Percentiles rank a stretch among this genome's conserved stretches.
These are phyloP conservation scores for Bedellia somnulentella DNA, from an alignment of 2,888 invertebrate genomes.

Conservation along the genomic window DNA sequence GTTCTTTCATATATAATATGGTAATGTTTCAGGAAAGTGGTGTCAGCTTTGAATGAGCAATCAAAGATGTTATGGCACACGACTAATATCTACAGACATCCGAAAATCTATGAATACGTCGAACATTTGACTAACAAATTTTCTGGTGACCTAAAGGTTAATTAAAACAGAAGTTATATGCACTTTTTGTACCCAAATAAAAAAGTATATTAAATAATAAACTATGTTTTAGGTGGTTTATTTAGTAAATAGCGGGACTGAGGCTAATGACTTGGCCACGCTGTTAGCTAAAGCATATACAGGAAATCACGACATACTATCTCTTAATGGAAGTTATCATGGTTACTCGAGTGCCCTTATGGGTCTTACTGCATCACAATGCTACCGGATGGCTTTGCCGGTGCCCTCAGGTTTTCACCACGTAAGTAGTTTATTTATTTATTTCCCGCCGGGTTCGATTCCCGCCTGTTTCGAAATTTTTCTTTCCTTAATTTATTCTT, in stretches of 20 bases:
- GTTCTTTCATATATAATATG: no score
- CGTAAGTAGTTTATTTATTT: constrained; percentile 66
- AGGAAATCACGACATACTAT: constrained; percentile 80
- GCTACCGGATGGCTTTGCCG: constrained; percentile 77
- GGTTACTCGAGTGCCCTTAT: constrained; percentile 85
- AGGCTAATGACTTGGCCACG: constrained; percentile 94
- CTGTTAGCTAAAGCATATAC: constrained; percentile 86
- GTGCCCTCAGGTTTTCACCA: constrained; percentile 76
- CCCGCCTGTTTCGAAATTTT: no score
- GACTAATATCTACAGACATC: constrained; percentile 89
- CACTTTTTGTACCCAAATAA: neutral
- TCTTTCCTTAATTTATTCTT: no score
- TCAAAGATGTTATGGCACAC: constrained; percentile 86
- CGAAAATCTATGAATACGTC: constrained; percentile 88
- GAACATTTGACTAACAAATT: constrained; percentile 77
- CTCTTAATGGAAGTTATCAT: constrained; percentile 89
- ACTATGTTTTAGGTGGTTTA: constrained; percentile 71
- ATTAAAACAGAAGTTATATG: constrained; percentile 3
- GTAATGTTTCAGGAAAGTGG: constrained; percentile 86
- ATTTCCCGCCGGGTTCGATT: no score
- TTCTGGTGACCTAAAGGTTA: constrained; percentile 84
- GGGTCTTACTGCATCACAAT: constrained; percentile 78
- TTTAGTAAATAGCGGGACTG: constrained; percentile 94
- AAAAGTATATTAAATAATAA: no score
- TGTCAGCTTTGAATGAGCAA: constrained; percentile 77